Conservation (phyloP, 2,113 vertebrate species). For the Pachypanchax playfairii region DNA sequence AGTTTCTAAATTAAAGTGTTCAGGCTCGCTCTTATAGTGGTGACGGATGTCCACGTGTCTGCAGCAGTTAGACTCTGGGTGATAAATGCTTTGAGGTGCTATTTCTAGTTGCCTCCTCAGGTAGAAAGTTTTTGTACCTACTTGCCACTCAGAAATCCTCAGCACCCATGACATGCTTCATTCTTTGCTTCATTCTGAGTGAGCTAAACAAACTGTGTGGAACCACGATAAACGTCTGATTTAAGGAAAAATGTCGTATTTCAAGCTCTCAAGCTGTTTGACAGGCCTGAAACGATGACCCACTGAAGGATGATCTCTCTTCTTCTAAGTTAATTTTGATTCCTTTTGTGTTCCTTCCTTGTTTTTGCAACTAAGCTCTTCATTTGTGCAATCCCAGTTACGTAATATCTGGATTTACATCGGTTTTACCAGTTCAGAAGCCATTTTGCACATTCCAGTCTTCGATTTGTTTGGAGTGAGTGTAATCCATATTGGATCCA, state of each 20-base stretch:
- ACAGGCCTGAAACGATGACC: conserved; percentile 17
- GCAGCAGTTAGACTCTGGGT: conserved; percentile 50
- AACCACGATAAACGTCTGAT: background rate
- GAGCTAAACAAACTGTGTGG: no score
- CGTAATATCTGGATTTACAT: background rate
- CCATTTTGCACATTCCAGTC: background rate
- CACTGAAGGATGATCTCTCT: conserved; percentile 10
- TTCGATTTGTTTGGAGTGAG: conserved; percentile 10
- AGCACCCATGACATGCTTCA: background rate
- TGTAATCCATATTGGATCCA: background rate
- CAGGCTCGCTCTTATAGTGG: conserved; percentile 2
- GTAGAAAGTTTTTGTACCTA: conserved; percentile 41
- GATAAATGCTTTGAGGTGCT: conserved; percentile 60
- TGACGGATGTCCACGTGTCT: conserved; percentile 18
- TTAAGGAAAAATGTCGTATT: conserved; percentile 28
- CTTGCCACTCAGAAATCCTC: conserved; percentile 28
- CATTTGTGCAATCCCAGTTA: no score
- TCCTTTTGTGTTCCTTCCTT: no score
- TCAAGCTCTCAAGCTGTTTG: conserved; percentile 13
- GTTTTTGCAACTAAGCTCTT: no score
- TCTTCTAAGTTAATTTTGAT: background rate
- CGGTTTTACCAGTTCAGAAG: background rate
- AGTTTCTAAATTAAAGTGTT: background rate
- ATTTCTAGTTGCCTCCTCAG: conserved; percentile 45
- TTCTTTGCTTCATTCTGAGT: no score